A percentile compares a stretch with the other conserved stretches of the same genome.
Evolutionary conservation across 92 coral and sea anemone genomes (phyloP).

Genomic region (Zoanthus sociatus): DNA sequence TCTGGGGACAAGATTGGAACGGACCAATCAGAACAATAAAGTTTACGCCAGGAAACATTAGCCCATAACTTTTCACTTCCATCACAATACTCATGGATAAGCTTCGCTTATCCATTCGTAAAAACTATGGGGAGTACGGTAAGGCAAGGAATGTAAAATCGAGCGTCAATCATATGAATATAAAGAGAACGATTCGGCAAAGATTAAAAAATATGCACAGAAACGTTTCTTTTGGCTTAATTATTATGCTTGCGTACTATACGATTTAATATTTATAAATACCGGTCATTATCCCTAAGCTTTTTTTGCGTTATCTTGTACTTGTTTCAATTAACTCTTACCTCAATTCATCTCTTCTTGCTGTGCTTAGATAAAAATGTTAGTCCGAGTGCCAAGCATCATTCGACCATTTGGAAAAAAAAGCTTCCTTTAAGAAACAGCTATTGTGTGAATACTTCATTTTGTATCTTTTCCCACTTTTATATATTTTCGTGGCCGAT

Average conservation of each 20-base stretch:
- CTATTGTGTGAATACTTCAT: conserved; percentile 19
- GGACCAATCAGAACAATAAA: no score
- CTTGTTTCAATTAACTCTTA: no score
- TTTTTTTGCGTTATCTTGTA: conserved; percentile 15
- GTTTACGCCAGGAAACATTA: no score
- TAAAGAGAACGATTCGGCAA: background rate
- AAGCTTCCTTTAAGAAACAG: conserved; percentile 22
- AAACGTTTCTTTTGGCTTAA: conserved; percentile 16
- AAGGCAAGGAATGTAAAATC: conserved; percentile 16
- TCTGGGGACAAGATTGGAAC: no score
- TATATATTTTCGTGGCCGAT: background rate
- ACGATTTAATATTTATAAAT: background rate
- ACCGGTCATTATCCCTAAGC: conserved; percentile 5
- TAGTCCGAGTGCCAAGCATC: conserved; percentile 20
- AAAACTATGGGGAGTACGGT: background rate
- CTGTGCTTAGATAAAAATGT: conserved; percentile 17
- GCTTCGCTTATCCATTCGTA: no score
- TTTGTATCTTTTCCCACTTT: conserved; percentile 9
- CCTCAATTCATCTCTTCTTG: no score
- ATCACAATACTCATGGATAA: no score
- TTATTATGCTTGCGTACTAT: background rate
- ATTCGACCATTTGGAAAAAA: conserved; percentile 7
- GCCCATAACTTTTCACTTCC: no score
- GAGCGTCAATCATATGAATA: conserved; percentile 8
- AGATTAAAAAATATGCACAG: conserved; percentile 5